Base-by-base conservation (phyloP, 2,113 vertebrate genomes). In the Dolichotis patagonum region DNA sequence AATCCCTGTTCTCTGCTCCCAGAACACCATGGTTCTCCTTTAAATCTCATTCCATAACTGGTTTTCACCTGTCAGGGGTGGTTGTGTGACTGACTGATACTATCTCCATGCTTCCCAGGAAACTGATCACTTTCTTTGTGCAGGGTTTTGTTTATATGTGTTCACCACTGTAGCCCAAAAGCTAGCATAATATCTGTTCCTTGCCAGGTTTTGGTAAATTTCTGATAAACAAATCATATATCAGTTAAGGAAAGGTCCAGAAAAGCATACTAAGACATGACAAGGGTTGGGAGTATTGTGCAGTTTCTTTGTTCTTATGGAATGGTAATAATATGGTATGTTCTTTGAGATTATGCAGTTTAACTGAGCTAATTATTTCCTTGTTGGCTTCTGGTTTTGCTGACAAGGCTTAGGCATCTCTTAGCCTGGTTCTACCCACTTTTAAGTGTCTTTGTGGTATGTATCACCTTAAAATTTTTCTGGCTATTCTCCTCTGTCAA, bases 161-260 rank as follows among this genome's bases (percentile, higher is more conserved):
- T 28, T 78, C 20, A 86, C 4, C 24, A 16, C 16, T 67, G n/a
- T 62, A 85, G 71, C 14, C 32, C 17, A 65, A 90, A 26, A 46
- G 38, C 43, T 85, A 77, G 32, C 22, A 73, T 60, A 22, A 28
- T 78, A 14, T 22, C 41, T 95, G 60, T 38, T 22, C 19, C 11
- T 26, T 67, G 60, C 20, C 19, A n/a, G 30, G 32, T 30, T 94
- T 94, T 77, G 71, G n/a, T 82, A 91, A 88, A 60, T 85, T 17
- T 56, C 32, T 91, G 3, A 93, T 88, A 93, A 97, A 46, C 9
- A 86, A 83, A 91, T 80, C 41, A 71, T 10, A 24, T 67, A 9
- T 52, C 71, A 35, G 38, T 88, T 88, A 95, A 85, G 65, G 26
- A 95, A 85, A 6, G 30, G 13, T 87, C 7, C 22, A 58, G 22